Evolutionary conservation across 1,140 invertebrate species (phyloP).

Genomic region (Antheraea mylitta): DNA sequence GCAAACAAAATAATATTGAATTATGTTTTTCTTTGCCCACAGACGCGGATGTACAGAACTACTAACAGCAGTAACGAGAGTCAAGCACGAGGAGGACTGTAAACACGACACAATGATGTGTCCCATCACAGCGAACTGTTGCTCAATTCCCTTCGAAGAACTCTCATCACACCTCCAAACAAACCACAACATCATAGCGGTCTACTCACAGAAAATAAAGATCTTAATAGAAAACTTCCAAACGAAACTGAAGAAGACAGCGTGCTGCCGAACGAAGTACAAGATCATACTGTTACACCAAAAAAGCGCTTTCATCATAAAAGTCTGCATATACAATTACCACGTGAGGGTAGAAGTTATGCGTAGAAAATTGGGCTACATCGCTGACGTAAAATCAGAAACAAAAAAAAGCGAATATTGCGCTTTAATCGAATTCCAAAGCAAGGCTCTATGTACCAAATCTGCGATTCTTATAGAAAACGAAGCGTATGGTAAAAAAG

Average conservation of each 20-base stretch:
- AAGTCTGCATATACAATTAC: slow-evolving; percentile 73
- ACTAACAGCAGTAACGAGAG: slow-evolving; percentile 54
- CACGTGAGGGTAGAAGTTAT: slow-evolving; percentile 69
- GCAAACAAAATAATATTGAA: neutral
- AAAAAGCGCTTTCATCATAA: slow-evolving; percentile 72
- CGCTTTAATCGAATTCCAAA: slow-evolving; percentile 70
- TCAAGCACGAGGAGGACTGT: slow-evolving; percentile 68
- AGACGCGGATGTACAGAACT: slow-evolving; percentile 69
- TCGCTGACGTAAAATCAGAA: slow-evolving; percentile 59
- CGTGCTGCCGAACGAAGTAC: slow-evolving; percentile 69
- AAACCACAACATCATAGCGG: slow-evolving; percentile 66
- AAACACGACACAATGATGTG: slow-evolving; percentile 70
- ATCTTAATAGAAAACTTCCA: slow-evolving; percentile 75
- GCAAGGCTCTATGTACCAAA: slow-evolving; percentile 66
- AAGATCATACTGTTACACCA: slow-evolving; percentile 66
- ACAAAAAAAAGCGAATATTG: slow-evolving; percentile 67
- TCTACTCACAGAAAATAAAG: slow-evolving; percentile 71
- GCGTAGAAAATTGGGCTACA: slow-evolving; percentile 61
- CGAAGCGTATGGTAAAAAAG: slow-evolving; percentile 69
- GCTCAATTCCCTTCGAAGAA: slow-evolving; percentile 63
- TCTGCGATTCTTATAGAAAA: slow-evolving; percentile 68
- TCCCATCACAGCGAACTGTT: slow-evolving; percentile 65
- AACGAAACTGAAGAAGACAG: slow-evolving; percentile 70
- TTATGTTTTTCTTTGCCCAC: slow-evolving; percentile 32
- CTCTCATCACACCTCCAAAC: slow-evolving; percentile 59